Evolutionary conservation across 2,797 vertebrate species (phyloP).

Genomic region (Ctenopoma multispine): DNA sequence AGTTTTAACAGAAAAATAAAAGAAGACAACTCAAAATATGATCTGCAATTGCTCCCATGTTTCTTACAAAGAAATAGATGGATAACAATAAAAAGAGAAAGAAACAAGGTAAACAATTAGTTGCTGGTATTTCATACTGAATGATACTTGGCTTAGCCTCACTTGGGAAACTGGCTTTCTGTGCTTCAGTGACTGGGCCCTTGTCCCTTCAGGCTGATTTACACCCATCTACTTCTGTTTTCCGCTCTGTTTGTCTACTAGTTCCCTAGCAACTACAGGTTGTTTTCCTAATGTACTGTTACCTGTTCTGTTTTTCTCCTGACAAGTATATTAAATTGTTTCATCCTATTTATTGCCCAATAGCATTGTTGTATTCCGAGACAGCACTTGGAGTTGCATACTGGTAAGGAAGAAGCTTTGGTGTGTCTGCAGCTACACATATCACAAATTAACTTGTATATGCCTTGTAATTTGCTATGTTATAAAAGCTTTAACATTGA

Average conservation of each 20-base stretch:
- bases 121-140: slow-evolving; percentile 75
- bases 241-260: slow-evolving; percentile 80
- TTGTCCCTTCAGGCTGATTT: slow-evolving; percentile 85
- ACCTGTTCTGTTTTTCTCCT: slow-evolving; percentile 79
- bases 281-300: slow-evolving; percentile 79
- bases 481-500: slow-evolving; percentile 42
- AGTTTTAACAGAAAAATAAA: not conserved
- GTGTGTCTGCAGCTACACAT: slow-evolving; percentile 41
- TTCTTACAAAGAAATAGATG: slow-evolving; percentile 34
- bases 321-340: slow-evolving; percentile 68
- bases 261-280: slow-evolving; percentile 78
- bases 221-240: slow-evolving; percentile 74
- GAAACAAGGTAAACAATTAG: slow-evolving; percentile 82
- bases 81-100: slow-evolving; percentile 18
- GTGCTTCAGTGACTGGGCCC: slow-evolving; percentile 73
- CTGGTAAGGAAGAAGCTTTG: slow-evolving; percentile 49
- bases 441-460: slow-evolving; percentile 21
- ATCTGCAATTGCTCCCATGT: not conserved
- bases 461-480: slow-evolving; percentile 60
- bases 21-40: not conserved
- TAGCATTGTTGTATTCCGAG: slow-evolving; percentile 39
- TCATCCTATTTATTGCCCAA: slow-evolving; percentile 70
- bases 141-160: slow-evolving; percentile 83
- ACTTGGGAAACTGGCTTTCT: slow-evolving; percentile 84
- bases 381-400: slow-evolving; percentile 46